Conservation (phyloP, 2,888 invertebrate species). For the Scaptomyza polygonia region DNA sequence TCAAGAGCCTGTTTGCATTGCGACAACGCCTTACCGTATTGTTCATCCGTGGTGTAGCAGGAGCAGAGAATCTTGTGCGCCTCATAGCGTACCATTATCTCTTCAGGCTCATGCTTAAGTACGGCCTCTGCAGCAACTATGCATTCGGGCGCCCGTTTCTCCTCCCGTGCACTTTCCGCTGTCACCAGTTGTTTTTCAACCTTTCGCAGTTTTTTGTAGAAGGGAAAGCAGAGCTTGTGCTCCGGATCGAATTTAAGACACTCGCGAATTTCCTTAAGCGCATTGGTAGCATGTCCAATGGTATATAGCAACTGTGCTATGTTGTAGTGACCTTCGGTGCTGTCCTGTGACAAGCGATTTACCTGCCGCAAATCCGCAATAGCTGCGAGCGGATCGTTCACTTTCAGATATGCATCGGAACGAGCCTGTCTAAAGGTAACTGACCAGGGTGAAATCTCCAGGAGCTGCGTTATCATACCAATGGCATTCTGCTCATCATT, state of each 20-base stretch:
- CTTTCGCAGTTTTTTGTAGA: slow-evolving; percentile 98
- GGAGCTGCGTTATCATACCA: slow-evolving; percentile 87
- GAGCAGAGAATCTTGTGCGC: slow-evolving; percentile 92
- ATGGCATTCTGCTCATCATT: slow-evolving; percentile 87
- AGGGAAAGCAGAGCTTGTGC: slow-evolving; percentile 97
- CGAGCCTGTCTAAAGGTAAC: slow-evolving; percentile 92
- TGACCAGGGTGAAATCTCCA: slow-evolving; percentile 96
- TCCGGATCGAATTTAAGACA: slow-evolving; percentile 99
- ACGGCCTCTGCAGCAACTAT: slow-evolving; percentile 88
- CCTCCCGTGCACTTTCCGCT: slow-evolving; percentile 87
- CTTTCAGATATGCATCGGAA: slow-evolving; percentile 92
- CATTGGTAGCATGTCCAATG: slow-evolving; percentile 95
- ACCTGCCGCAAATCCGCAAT: slow-evolving; percentile 95
- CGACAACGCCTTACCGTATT: slow-evolving; percentile 89
- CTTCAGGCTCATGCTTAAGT: slow-evolving; percentile 89
- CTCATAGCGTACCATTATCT: slow-evolving; percentile 89
- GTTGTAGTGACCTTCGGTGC: slow-evolving; percentile 89
- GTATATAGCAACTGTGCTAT: slow-evolving; percentile 94
- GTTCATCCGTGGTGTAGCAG: slow-evolving; percentile 90
- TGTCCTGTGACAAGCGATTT: slow-evolving; percentile 95
- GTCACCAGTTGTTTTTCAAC: slow-evolving; percentile 91
- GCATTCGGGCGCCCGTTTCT: slow-evolving; percentile 89
- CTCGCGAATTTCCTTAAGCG: slow-evolving; percentile 96
- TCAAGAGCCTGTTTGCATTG: slow-evolving; percentile 92
- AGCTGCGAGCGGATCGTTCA: slow-evolving; percentile 92